Base-by-base conservation (phyloP, 2,113 vertebrate genomes). In the Ophthalmolycus amberensis region DNA sequence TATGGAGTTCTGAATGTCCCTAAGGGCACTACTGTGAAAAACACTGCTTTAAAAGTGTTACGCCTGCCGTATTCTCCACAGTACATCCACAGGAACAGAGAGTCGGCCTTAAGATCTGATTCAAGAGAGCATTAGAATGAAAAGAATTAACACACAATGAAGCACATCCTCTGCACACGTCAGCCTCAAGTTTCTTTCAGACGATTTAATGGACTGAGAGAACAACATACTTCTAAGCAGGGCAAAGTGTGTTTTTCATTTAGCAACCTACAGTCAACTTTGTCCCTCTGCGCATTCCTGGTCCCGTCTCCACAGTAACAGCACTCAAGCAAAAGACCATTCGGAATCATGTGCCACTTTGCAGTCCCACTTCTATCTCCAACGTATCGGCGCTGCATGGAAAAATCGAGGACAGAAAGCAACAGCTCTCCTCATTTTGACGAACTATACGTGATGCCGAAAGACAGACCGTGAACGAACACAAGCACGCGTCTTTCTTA, bases 291-390 rank as follows among this genome's bases (percentile, higher is more conserved):
- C 82, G 88, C 94, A 93, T 94, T 94, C 85, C 90, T 89, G 59
- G n/a, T 74, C 77, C 75, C 76, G 86, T 93, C 77, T 85, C 87
- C 94, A 85, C 81, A 89, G 94, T 85, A 94, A 90, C 88, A 79
- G 85, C 81, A 81, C 90, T 94, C 78, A 92, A 94, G 90, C 94
- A 92, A 90, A 34, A 74, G 85, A 92, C 91, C 83, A 93, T 92
- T 88, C 75, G 75, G 91, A 95, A 91, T 92, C 92, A 92, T 87
- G 88, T 90, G 90, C 82, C 87, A 92, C 92, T 94, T 91, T 64
- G 75, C 90, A 91, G 82, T 66, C 85, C 81, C 75, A 83, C 71
- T 90, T 93, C 82, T 75, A 82, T 85, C 75, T 77, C 67, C 29
- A 50, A 86, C 77, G 71, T 74, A 86, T 71, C 72, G 79, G 25